Conservation (phyloP, 2,888 invertebrate species). For the Thysanoteuthis rhombus region DNA sequence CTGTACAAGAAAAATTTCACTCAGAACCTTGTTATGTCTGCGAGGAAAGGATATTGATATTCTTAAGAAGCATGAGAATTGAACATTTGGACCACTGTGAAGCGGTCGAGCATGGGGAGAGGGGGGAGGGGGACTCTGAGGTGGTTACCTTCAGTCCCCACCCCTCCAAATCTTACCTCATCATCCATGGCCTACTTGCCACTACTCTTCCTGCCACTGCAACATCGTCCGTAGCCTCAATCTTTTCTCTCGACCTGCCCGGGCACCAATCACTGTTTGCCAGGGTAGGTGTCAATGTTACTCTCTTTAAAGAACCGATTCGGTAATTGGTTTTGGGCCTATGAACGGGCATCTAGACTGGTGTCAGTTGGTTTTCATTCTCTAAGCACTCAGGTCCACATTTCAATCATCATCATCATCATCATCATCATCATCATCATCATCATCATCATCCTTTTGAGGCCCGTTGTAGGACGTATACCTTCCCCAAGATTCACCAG, state of each 20-base stretch:
- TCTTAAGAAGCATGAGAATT: not conserved
- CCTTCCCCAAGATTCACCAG: too few species aligned
- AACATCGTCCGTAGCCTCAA: not conserved
- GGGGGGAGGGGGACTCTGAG: not conserved
- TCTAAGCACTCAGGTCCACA: not conserved
- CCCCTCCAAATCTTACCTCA: not conserved
- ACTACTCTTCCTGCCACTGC: not conserved
- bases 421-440: too few species aligned
- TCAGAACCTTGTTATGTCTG: not conserved
- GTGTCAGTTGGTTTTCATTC: not conserved
- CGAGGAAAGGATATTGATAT: not conserved
- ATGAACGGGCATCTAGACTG: too few species aligned
- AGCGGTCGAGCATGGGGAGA: not conserved
- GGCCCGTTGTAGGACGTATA: too few species aligned
- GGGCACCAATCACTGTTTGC: too few species aligned
- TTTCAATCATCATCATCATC: not conserved
- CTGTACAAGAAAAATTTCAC: not conserved
- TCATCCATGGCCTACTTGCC: not conserved
- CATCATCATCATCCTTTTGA: too few species aligned
- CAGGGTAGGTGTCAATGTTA: too few species aligned
- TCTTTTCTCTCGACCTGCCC: not conserved
- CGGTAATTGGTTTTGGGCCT: too few species aligned
- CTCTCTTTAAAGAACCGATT: too few species aligned
- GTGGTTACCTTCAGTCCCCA: not conserved
- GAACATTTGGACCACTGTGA: not conserved